Percentiles rank a stretch among this genome's conserved stretches.
Conservation (phyloP, 2,797 vertebrate species). For the Stomatorhinus walkeri region DNA sequence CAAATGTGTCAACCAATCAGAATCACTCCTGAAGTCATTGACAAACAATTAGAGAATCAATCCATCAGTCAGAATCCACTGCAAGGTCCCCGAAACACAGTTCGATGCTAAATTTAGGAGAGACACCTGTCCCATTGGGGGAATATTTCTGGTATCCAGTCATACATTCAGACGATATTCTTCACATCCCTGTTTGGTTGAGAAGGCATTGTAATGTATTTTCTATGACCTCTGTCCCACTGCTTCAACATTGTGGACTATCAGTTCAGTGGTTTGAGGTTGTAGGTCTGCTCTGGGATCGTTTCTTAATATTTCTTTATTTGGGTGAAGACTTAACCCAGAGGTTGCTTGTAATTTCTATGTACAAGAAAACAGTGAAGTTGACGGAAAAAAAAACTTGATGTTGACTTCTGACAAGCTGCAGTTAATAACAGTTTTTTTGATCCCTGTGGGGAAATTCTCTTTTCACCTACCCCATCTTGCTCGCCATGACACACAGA, state of each 20-base stretch:
- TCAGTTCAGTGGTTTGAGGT: neutral
- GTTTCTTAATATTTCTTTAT: neutral
- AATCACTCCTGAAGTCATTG: neutral
- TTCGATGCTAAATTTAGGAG: neutral
- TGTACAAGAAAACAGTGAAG: neutral
- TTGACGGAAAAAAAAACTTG: neutral
- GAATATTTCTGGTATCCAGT: neutral
- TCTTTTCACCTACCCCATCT: neutral
- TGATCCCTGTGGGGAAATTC: neutral
- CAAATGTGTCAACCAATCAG: constrained; percentile 9
- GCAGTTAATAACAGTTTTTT: neutral
- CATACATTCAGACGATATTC: neutral
- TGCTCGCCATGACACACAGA: neutral
- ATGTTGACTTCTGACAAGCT: neutral
- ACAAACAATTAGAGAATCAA: neutral
- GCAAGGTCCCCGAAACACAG: neutral
- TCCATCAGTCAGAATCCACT: neutral
- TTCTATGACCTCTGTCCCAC: neutral
- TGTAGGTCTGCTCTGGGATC: neutral
- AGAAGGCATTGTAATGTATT: neutral
- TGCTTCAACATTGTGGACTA: neutral
- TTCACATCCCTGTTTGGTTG: neutral
- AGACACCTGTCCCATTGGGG: neutral
- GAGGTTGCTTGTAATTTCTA: neutral
- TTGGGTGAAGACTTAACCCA: neutral